Conservation (phyloP, 2,888 invertebrate species). For the Argyresthia albistria region DNA sequence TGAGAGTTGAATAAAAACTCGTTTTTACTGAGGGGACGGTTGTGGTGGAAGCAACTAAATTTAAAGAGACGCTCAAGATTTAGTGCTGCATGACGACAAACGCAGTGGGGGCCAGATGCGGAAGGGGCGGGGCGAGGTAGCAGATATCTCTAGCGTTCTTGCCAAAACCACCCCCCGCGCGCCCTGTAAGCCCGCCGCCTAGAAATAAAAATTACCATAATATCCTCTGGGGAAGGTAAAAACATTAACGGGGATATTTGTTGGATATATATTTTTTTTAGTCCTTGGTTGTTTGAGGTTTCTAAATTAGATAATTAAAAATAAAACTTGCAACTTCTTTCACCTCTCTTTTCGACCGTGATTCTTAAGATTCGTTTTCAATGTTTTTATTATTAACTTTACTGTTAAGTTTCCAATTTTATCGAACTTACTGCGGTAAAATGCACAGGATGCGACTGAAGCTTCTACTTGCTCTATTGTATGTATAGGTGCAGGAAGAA, state of each 20-base stretch:
- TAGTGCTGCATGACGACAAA: conserved; percentile 50
- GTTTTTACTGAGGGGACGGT: conserved; percentile 14
- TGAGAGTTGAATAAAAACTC: conserved; percentile 5
- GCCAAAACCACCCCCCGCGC: not conserved
- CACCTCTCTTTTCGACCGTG: too few relatives aligned
- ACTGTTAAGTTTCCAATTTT: not conserved
- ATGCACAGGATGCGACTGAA: not conserved
- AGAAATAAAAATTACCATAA: conserved; percentile 6
- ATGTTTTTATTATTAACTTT: not conserved
- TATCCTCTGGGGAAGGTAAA: conserved; percentile 1
- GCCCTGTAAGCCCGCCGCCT: conserved; percentile 1
- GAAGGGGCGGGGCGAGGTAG: conserved; percentile 32
- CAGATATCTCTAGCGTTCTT: not conserved
- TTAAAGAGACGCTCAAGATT: conserved; percentile 43
- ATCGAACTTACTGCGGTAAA: not conserved
- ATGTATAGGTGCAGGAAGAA: not conserved
- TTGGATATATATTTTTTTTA: too few relatives aligned
- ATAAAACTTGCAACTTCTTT: too few relatives aligned
- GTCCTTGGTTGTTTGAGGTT: too few relatives aligned
- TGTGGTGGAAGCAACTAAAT: conserved; percentile 40
- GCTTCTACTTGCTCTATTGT: too few relatives aligned
- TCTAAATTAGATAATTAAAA: too few relatives aligned
- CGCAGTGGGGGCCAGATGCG: conserved; percentile 33
- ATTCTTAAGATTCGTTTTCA: not conserved
- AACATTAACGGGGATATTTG: conserved; percentile 3